Evolutionary conservation across 2,113 vertebrate genomes (phyloP), one percentile per base, ranked within the genome.

Genomic region (Ciconia maguari): DNA sequence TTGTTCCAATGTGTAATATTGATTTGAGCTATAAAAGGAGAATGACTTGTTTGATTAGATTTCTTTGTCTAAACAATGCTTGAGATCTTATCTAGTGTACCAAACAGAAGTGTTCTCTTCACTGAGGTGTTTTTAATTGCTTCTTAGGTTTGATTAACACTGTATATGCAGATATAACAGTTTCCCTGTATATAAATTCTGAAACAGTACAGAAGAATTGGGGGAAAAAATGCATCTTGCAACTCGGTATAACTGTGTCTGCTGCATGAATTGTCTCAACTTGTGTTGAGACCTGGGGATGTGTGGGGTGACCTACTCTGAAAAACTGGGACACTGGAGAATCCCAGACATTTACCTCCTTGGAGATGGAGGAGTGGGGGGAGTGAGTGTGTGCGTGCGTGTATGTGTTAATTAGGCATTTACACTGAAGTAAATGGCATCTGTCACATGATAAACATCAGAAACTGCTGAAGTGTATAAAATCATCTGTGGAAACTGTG

Each of bases 1-100:
- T 95, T 95, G 94, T 96, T 94, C 62, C 90, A 96, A 44, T 92
- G 83, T 89, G 77, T 87, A 94, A 92, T 97, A 97, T 97, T 97
- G 96, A 97, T 97, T 96, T 87, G 91, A 96, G 81, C 83, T 95
- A 86, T 83, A 95, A 95, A 96, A 95, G 83, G 85, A 91, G 82
- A 92, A 96, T 88, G 78, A 95, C 75, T 93, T 94, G 94, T 93
- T 96, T 95, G 94, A 92, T 93, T 92, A 92, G 92, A 42, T 92
- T 95, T 95, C 90, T 96, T 93, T 96, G 94, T 93, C 64, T 92
- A 74, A 91, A 90, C 68, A 95, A 69, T 65, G 42, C 83, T 87
- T 2, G 19, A 61, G 80, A 27, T 95, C 71, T 88, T 89, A 87
- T 85, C 89, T 94, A 78, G 62, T 94, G 61, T 90, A 78, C 55